These are phyloP conservation scores for Carlito syrichta DNA, from an alignment of 2,113 vertebrate species.

Conservation along the genomic window DNA sequence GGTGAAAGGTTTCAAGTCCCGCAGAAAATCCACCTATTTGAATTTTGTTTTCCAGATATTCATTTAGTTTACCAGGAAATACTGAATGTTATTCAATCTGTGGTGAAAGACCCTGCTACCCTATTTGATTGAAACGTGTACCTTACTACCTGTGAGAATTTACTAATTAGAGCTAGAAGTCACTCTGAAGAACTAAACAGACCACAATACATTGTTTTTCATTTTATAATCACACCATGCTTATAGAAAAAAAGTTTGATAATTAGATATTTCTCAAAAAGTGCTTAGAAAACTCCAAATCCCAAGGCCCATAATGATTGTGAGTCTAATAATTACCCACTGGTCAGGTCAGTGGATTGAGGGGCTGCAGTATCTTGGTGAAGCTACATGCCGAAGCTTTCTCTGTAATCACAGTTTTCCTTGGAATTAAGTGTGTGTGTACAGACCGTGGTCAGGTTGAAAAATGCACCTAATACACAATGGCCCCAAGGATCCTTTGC, in stretches of 20 bases:
- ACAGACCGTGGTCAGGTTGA: not conserved
- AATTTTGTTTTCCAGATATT: not conserved
- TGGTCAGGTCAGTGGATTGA: not conserved
- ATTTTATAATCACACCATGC: not conserved
- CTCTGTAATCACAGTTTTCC: not conserved
- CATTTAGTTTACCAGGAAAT: not conserved
- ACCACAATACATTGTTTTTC: not conserved
- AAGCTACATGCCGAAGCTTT: not conserved
- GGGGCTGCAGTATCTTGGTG: too few species aligned
- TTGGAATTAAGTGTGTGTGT: not conserved
- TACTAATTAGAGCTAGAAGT: not conserved
- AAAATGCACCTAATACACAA: not conserved
- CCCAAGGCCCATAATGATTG: not conserved
- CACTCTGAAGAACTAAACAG: not conserved
- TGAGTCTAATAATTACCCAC: not conserved
- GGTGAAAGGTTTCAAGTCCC: not conserved
- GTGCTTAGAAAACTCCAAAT: not conserved
- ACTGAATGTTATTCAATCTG: not conserved
- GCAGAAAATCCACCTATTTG: not conserved
- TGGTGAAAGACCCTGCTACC: rapidly evolving
- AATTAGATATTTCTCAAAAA: not conserved
- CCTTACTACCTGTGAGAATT: not conserved
- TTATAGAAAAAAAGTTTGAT: not conserved
- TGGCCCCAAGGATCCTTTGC: not conserved
- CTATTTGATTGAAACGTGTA: not conserved